Conservation (phyloP, 92 coral and sea anemone genomes). For the Palythoa heliodiscus region DNA sequence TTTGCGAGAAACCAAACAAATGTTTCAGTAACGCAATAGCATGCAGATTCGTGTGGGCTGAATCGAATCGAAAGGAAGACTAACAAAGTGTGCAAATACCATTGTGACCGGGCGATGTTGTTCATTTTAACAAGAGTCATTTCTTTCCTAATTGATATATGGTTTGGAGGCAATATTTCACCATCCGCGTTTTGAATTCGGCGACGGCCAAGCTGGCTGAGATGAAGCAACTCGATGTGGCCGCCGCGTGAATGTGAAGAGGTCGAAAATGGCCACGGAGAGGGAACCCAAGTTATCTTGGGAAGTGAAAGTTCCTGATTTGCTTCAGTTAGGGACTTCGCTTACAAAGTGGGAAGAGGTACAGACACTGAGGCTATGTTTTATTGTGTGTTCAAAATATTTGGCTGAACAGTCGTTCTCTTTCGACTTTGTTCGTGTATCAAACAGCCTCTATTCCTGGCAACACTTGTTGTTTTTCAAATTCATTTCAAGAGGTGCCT, state of each 20-base stretch:
- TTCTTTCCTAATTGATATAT: neutral
- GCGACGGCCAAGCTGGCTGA: neutral
- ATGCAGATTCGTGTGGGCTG: constrained; percentile 24
- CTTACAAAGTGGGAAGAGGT: constrained; percentile 99
- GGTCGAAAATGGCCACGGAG: constrained; percentile 27
- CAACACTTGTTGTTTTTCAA: constrained; percentile 12
- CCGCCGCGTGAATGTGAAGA: constrained; percentile 21
- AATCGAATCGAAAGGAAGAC: constrained; percentile 31
- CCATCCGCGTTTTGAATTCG: neutral
- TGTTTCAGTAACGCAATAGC: constrained; percentile 39
- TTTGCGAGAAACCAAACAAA: constrained; percentile 46
- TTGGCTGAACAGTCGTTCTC: constrained; percentile 11
- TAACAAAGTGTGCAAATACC: constrained; percentile 32
- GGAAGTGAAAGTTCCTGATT: constrained; percentile 84
- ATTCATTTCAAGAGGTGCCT: constrained; percentile 23
- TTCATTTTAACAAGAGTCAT: neutral
- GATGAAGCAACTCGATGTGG: constrained; percentile 32
- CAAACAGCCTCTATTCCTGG: neutral
- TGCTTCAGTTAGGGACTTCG: constrained; percentile 79
- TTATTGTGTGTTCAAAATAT: neutral
- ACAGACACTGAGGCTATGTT: constrained; percentile 13
- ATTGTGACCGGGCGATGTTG: constrained; percentile 28
- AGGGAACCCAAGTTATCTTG: constrained; percentile 71
- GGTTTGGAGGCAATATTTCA: neutral
- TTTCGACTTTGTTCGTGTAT: neutral